These are phyloP conservation scores for Pandion haliaetus DNA, from an alignment of 2,113 vertebrate species.

Conservation along the genomic window DNA sequence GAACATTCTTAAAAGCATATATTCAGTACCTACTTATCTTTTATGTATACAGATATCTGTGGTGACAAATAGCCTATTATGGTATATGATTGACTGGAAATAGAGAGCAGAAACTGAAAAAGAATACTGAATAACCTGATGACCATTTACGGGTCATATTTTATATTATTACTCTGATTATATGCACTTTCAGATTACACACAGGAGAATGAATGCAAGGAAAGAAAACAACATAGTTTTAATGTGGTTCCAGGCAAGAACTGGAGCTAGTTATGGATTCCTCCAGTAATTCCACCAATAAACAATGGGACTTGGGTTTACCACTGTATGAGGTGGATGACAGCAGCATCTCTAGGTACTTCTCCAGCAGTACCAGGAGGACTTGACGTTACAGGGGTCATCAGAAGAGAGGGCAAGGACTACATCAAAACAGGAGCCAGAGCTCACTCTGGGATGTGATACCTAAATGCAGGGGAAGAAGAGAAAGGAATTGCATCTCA, in stretches of 20 bases:
- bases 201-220: background rate
- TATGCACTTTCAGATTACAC: background rate
- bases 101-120: background rate
- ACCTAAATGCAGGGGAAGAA: background rate
- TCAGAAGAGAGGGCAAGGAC: background rate
- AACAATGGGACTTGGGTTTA: background rate
- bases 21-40: slow-evolving; percentile 25
- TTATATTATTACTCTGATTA: background rate
- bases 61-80: slow-evolving; percentile 24
- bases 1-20: slow-evolving; percentile 4
- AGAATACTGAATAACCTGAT: background rate
- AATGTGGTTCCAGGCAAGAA: background rate
- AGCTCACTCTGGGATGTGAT: background rate
- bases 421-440: background rate
- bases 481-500: background rate
- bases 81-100: slow-evolving; percentile 27
- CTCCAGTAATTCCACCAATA: background rate
- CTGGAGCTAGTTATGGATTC: background rate
- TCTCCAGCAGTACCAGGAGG: background rate
- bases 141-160: background rate
- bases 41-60: slow-evolving; percentile 19
- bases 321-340: background rate
- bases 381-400: background rate
- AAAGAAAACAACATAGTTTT: background rate
- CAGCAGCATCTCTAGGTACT: background rate